phyloP scores from a whole-genome alignment of 2,113 vertebrate species.

The Mormyrus lacerda region DNA sequence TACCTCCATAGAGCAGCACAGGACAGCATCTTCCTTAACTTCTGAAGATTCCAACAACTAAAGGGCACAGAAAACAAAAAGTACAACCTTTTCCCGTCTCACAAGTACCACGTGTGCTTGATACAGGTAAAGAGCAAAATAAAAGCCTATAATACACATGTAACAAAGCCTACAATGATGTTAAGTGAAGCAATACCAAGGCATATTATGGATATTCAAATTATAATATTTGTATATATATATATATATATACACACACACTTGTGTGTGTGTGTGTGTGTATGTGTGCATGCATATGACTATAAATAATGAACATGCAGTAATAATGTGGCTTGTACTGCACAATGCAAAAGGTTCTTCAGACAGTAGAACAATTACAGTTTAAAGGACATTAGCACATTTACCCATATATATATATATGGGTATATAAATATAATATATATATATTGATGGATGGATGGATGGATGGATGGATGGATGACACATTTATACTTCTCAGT shows the following conservation, averaged over 20 bases:
- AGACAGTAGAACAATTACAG: neutral
- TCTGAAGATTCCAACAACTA: slow-evolving; percentile 90
- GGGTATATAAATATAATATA: too few relatives aligned
- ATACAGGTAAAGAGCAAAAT: neutral
- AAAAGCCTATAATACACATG: neutral
- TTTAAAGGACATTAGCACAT: neutral
- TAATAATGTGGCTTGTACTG: neutral
- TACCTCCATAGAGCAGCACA: slow-evolving; percentile 99
- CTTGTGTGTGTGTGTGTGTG: neutral
- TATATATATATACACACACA: neutral
- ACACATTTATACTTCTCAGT: neutral
- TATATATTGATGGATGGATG: too few relatives aligned
- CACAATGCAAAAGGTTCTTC: neutral
- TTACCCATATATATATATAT: neutral
- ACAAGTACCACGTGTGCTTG: neutral
- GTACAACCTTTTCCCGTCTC: slow-evolving; percentile 10
- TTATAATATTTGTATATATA: neutral
- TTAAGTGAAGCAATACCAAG: neutral
- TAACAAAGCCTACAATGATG: too few relatives aligned
- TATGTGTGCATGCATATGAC: neutral
- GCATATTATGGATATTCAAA: neutral
- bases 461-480: neutral
- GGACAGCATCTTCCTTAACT: slow-evolving; percentile 90
- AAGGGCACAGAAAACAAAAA: slow-evolving; percentile 34
- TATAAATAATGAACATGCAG: neutral